Conservation (phyloP, 1,140 invertebrate genomes). For the Mya arenaria region DNA sequence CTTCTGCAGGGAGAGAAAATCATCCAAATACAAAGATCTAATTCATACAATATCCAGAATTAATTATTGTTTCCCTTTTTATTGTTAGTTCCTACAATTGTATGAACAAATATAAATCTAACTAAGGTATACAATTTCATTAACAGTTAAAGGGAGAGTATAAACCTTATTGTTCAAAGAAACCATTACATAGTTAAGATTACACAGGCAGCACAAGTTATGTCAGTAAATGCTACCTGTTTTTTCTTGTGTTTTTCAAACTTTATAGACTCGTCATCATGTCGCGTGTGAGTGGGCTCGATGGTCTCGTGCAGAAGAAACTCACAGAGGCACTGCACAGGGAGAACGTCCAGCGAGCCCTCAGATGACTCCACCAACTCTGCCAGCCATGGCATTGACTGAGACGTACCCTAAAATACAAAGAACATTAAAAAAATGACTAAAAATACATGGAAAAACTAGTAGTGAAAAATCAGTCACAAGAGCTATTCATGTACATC, state of each 20-base stretch:
- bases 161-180: no score
- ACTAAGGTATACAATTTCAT: no score
- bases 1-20: constrained; percentile 77
- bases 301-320: constrained; percentile 90
- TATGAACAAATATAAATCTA: no score
- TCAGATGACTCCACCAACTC: constrained; percentile 96
- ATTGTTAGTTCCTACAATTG: no score
- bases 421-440: neutral
- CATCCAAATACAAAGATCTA: no score
- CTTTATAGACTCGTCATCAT: constrained; percentile 73
- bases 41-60: no score
- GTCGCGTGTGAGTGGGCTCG: constrained; percentile 45
- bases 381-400: constrained; percentile 98
- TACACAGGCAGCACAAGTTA: no score
- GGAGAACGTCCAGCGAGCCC: constrained; percentile 91
- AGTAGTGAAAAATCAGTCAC: no score
- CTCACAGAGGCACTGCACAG: constrained; percentile 97
- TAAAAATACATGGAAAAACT: neutral
- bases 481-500: no score
- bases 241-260: constrained; percentile 76
- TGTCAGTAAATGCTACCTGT: constrained; percentile 71
- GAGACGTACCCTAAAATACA: constrained; percentile 85
- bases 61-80: no score
- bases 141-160: no score
- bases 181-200: no score